Evolutionary conservation across 2,888 invertebrate species (phyloP).

Genomic region (Minunthozetes semirufus): DNA sequence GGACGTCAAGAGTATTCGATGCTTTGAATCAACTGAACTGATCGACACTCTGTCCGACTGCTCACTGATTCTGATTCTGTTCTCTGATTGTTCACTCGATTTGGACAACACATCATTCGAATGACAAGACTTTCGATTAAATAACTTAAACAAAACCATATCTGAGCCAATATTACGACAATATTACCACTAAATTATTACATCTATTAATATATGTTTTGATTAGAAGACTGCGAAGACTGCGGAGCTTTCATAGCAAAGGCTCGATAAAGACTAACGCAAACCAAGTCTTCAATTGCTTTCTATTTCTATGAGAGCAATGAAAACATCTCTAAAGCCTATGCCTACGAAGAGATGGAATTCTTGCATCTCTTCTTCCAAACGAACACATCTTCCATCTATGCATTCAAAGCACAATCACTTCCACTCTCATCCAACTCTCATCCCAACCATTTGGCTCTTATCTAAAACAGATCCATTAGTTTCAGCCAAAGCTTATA

Average conservation of each 20-base stretch:
- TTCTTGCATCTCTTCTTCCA: conserved; percentile 7
- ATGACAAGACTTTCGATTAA: background rate
- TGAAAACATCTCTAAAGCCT: background rate
- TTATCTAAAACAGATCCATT: too few species aligned
- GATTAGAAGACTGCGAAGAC: background rate
- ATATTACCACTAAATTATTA: conserved; percentile 2
- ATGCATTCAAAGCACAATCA: background rate
- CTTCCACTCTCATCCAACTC: background rate
- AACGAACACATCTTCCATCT: conserved; percentile 3
- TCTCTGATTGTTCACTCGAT: conserved; percentile 1
- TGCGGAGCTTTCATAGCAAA: conserved; percentile 4
- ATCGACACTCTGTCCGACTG: background rate
- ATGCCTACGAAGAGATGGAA: conserved; percentile 1
- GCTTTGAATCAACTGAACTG: background rate
- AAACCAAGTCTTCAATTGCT: conserved; percentile 3
- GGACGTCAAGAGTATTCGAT: conserved; percentile 16
- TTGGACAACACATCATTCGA: background rate
- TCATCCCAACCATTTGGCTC: too few species aligned
- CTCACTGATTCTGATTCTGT: background rate
- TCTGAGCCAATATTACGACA: background rate
- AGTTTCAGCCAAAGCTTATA: too few species aligned
- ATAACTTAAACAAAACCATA: background rate
- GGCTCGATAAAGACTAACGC: background rate
- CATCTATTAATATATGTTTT: conserved; percentile 1
- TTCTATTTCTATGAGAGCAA: background rate